Evolutionary conservation across 2,888 invertebrate genomes (phyloP).

Genomic region (Operophtera brumata): DNA sequence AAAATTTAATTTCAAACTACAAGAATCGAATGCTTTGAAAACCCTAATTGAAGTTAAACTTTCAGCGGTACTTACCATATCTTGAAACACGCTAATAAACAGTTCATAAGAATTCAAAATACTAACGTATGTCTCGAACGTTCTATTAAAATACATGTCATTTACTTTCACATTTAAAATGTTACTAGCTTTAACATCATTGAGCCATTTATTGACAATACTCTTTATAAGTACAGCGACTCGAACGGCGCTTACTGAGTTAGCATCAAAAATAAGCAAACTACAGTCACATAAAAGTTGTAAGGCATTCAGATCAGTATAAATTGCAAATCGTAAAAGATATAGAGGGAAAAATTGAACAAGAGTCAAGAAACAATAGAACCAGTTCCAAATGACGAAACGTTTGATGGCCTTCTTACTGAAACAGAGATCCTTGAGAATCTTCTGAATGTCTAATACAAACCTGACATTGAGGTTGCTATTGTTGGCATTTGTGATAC

Average conservation of each 20-base stretch:
- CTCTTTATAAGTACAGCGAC: not conserved
- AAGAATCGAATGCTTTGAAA: not conserved
- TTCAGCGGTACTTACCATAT: constrained; percentile 11
- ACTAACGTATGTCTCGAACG: constrained; percentile 8
- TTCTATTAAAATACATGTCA: not conserved
- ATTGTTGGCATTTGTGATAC: not conserved
- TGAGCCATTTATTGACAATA: constrained; percentile 1
- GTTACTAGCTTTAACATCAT: not conserved
- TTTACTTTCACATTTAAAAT: not conserved
- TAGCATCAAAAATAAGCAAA: constrained; percentile 9
- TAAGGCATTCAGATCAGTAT: not conserved
- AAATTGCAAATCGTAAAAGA: not conserved
- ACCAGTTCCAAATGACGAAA: constrained; percentile 4
- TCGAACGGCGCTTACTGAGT: not conserved
- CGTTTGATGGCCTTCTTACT: not conserved
- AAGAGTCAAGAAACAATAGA: constrained; percentile 1
- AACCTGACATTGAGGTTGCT: not conserved
- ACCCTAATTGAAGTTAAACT: not conserved
- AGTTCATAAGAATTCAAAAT: constrained; percentile 20
- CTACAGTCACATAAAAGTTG: not conserved
- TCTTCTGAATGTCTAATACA: constrained; percentile 3
- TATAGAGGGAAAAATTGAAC: not conserved
- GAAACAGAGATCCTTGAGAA: not conserved
- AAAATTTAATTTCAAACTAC: too few species aligned
- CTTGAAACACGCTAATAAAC: constrained; percentile 17